phyloP scores from a whole-genome alignment of 2,888 invertebrate species.

The Pandemis heparana region DNA sequence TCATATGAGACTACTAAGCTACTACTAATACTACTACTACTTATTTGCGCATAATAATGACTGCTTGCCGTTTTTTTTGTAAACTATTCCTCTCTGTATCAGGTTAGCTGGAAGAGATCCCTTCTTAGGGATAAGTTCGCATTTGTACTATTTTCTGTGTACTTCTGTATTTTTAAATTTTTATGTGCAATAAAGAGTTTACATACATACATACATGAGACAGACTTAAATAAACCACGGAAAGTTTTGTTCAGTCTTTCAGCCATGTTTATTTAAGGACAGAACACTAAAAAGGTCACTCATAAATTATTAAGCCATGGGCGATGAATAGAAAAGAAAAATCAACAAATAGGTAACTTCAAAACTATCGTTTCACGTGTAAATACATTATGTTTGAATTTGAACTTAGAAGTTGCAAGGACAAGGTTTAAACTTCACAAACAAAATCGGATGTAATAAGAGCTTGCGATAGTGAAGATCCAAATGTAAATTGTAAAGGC shows the following conservation, averaged over 20 bases:
- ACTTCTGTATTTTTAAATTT: no score
- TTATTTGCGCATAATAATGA: no score
- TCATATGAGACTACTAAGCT: no score
- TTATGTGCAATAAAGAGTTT: no score
- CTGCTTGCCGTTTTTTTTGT: no score
- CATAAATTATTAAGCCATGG: constrained; percentile 4
- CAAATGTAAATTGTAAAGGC: background rate
- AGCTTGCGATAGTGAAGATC: background rate
- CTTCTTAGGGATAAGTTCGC: no score
- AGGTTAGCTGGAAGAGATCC: no score
- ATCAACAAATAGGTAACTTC: background rate
- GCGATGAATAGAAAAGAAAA: constrained; percentile 14
- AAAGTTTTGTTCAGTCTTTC: background rate
- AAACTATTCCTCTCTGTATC: no score
- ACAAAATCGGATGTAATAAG: background rate
- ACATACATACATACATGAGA: no score
- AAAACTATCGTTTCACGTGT: background rate
- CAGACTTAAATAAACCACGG: background rate
- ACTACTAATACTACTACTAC: no score
- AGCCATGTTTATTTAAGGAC: constrained; percentile 5
- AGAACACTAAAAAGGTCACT: constrained; percentile 10
- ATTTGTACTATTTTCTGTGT: no score
- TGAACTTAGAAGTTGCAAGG: background rate
- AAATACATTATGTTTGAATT: background rate
- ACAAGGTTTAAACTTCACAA: background rate